These are phyloP conservation scores for Danio albolineatus DNA, from an alignment of 2,797 vertebrate species.

Conservation along the genomic window DNA sequence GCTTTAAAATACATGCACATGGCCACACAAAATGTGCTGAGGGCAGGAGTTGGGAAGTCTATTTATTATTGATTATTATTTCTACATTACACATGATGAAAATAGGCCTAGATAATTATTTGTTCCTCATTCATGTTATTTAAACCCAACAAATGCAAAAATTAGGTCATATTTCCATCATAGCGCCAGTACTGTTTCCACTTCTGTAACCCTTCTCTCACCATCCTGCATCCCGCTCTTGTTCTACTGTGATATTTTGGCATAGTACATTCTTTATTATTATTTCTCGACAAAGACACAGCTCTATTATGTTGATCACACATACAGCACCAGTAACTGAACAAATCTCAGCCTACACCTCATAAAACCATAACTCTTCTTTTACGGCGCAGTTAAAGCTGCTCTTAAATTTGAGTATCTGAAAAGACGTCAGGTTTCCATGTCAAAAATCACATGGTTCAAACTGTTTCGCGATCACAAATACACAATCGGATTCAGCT, in stretches of 20 bases:
- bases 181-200: not conserved
- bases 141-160: slow-evolving; percentile 10
- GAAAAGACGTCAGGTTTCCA: not conserved
- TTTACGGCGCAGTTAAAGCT: not conserved
- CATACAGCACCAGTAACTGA: not conserved
- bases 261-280: not conserved
- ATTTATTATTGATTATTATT: not conserved
- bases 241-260: not conserved
- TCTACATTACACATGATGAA: not conserved
- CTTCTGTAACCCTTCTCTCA: not conserved
- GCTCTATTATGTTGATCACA: not conserved
- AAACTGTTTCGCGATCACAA: not conserved
- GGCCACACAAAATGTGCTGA: too few species aligned
- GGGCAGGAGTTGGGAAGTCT: too few species aligned
- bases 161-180: slow-evolving; percentile 20
- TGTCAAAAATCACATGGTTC: not conserved
- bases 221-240: not conserved
- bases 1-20: too few species aligned
- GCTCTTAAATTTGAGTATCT: not conserved
- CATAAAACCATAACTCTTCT: slow-evolving; percentile 8
- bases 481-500: not conserved
- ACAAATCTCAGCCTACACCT: not conserved
- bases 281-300: not conserved
- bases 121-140: not conserved
- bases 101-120: not conserved